Conservation (phyloP, 92 coral and sea anemone species). For the Virgularia gustaviana region DNA sequence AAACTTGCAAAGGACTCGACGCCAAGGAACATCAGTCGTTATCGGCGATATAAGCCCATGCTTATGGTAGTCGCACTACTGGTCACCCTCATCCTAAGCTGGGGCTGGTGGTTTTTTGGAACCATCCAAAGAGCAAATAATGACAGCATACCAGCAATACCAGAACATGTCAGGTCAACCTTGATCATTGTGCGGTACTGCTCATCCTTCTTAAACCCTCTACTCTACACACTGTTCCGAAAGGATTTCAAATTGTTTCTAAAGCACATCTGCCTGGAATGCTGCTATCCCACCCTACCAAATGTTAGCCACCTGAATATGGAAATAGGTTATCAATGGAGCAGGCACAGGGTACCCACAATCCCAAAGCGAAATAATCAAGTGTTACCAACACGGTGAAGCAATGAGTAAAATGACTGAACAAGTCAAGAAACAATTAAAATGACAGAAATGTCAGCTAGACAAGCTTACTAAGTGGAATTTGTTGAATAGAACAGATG, state of each 20-base stretch:
- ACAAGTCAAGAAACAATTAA: too few species aligned
- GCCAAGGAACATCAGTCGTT: not conserved
- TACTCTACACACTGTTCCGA: slow-evolving; percentile 22
- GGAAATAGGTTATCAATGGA: too few species aligned
- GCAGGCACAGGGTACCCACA: too few species aligned
- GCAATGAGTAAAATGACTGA: too few species aligned
- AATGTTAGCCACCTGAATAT: too few species aligned
- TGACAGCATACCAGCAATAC: not conserved
- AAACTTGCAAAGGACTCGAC: not conserved
- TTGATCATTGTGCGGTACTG: slow-evolving; percentile 9
- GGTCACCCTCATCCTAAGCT: slow-evolving; percentile 1
- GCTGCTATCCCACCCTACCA: not conserved
- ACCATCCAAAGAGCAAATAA: not conserved
- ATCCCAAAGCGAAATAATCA: too few species aligned
- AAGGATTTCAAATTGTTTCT: slow-evolving; percentile 4
- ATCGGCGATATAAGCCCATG: not conserved
- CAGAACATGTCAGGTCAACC: not conserved
- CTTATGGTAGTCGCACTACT: slow-evolving; percentile 9
- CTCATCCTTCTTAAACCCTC: slow-evolving; percentile 24
- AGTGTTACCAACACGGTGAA: too few species aligned
- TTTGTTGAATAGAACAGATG: too few species aligned
- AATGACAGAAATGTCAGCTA: too few species aligned
- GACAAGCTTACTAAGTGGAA: too few species aligned
- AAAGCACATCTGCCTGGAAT: not conserved
- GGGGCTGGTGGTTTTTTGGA: slow-evolving; percentile 32